Evolutionary conservation across 2,113 vertebrate genomes (phyloP).

Genomic region (Condylura cristata): DNA sequence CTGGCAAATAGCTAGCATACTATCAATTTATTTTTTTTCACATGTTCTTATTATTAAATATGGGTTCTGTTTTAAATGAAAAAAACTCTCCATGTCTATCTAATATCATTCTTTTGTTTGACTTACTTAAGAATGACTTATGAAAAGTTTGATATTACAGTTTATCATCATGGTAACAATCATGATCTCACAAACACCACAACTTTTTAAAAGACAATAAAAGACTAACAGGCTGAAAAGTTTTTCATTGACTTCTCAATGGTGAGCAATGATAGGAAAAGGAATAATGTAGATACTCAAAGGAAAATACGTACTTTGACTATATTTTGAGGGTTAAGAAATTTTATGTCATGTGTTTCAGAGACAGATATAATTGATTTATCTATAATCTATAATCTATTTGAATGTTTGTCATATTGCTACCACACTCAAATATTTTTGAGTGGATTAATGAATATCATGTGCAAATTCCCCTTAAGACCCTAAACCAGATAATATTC

Average conservation of each 20-base stretch:
- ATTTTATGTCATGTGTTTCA: neutral
- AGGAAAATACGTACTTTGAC: neutral
- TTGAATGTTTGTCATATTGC: neutral
- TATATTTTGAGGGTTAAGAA: neutral
- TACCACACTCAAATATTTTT: neutral
- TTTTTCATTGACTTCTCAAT: slow-evolving; percentile 5
- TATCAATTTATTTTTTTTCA: neutral
- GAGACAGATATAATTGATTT: neutral
- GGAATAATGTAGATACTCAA: neutral
- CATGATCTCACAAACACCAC: neutral
- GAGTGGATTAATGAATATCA: neutral
- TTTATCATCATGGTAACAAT: slow-evolving; percentile 26
- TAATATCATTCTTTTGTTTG: neutral
- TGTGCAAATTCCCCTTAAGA: neutral
- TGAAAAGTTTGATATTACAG: neutral
- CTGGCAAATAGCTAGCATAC: neutral
- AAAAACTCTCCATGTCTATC: neutral
- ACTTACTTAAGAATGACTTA: neutral
- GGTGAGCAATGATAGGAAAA: neutral
- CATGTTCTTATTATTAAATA: neutral
- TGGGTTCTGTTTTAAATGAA: neutral
- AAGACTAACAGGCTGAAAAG: neutral
- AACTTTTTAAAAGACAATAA: neutral
- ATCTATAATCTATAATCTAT: neutral
- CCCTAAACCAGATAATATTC: neutral